These are phyloP conservation scores for Atherinosoma microstoma DNA, from an alignment of 2,797 vertebrate species.

Conservation along the genomic window DNA sequence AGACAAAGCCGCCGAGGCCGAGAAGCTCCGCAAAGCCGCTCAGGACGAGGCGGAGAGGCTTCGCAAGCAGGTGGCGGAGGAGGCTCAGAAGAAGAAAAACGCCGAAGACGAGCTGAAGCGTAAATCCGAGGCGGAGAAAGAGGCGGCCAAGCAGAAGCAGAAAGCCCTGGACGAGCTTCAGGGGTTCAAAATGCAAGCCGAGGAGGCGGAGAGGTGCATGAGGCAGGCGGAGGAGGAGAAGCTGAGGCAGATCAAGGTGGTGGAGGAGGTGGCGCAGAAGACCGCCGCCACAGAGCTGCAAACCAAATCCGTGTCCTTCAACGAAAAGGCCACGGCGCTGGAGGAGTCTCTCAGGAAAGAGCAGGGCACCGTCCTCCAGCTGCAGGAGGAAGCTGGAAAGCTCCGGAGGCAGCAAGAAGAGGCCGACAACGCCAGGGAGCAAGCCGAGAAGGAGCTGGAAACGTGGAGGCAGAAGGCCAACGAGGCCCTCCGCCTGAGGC, in stretches of 20 bases:
- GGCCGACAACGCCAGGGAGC: slow-evolving; percentile 87
- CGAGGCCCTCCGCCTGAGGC: slow-evolving; percentile 90
- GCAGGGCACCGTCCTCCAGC: slow-evolving; percentile 87
- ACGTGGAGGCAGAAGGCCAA: slow-evolving; percentile 97
- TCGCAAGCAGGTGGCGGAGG: slow-evolving; percentile 91
- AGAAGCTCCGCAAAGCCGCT: slow-evolving; percentile 87
- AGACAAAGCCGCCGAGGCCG: slow-evolving; percentile 86
- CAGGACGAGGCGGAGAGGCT: slow-evolving; percentile 95
- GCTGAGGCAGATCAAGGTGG: slow-evolving; percentile 89
- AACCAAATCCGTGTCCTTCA: slow-evolving; percentile 77
- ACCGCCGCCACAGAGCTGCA: slow-evolving; percentile 87
- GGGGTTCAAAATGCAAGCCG: slow-evolving; percentile 89
- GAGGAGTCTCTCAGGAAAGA: slow-evolving; percentile 93
- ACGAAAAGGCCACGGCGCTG: slow-evolving; percentile 87
- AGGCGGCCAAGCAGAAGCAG: slow-evolving; percentile 92
- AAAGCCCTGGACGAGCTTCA: slow-evolving; percentile 91
- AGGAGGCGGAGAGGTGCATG: slow-evolving; percentile 92
- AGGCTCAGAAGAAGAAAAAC: slow-evolving; percentile 92
- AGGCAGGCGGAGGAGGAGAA: slow-evolving; percentile 93
- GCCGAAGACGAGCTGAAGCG: slow-evolving; percentile 92
- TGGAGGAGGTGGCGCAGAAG: slow-evolving; percentile 90
- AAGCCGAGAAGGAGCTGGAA: slow-evolving; percentile 92
- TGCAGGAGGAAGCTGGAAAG: slow-evolving; percentile 91
- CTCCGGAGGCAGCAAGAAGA: slow-evolving; percentile 89
- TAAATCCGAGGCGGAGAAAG: slow-evolving; percentile 91